Evolutionary conservation across 2,888 invertebrate genomes (phyloP).

Genomic region (Eupithecia insigniata): DNA sequence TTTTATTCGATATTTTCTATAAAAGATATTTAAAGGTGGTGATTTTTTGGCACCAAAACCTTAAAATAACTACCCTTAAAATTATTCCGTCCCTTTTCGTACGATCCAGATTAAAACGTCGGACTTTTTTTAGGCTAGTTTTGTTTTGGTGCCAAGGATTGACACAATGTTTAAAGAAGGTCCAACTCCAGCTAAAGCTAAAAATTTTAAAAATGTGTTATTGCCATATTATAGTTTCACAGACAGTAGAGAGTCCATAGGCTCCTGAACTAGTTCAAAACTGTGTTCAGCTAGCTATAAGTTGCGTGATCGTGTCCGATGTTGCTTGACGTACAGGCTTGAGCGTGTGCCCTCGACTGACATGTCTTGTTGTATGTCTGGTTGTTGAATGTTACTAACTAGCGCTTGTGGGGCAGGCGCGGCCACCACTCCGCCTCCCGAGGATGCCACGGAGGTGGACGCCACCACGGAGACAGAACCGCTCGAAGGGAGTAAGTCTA

Average conservation of each 20-base stretch:
- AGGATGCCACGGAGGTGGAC: neutral
- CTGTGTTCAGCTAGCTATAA: too few relatives aligned
- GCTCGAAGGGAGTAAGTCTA: neutral
- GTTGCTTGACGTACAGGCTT: neutral
- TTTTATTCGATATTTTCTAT: too few relatives aligned
- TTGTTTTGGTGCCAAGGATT: neutral
- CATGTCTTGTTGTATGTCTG: slow-evolving; percentile 21
- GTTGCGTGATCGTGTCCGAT: neutral
- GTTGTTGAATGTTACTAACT: slow-evolving; percentile 4
- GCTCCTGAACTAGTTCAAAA: too few relatives aligned
- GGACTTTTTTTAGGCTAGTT: neutral
- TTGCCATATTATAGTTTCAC: too few relatives aligned
- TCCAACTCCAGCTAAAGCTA: neutral
- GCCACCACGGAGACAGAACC: neutral
- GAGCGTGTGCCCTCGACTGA: slow-evolving; percentile 1
- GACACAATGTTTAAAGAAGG: neutral
- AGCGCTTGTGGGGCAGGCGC: slow-evolving; percentile 4
- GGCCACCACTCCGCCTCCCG: neutral
- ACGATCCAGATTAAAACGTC: too few relatives aligned
- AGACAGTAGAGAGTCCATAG: too few relatives aligned
- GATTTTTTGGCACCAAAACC: too few relatives aligned
- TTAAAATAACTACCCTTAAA: too few relatives aligned
- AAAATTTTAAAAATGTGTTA: neutral
- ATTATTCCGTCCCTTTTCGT: too few relatives aligned
- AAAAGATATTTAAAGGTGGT: too few relatives aligned